phyloP scores from a whole-genome alignment of 1,140 invertebrate genomes.

The Littorina saxatilis region DNA sequence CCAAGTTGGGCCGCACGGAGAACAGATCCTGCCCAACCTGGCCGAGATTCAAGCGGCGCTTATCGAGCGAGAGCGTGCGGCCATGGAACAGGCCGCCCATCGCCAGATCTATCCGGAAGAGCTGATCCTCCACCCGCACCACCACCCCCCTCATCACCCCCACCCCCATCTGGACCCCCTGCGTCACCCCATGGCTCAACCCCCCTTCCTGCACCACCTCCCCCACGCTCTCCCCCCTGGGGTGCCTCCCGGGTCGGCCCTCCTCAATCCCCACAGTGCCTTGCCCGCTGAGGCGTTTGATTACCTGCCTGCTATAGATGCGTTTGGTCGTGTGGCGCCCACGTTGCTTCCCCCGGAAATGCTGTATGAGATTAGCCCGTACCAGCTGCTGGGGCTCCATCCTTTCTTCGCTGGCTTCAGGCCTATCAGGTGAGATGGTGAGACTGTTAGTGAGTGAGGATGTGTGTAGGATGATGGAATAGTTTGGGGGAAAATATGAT shows the following conservation, averaged over 20 bases:
- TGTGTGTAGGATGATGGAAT: too few species aligned
- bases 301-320: slow-evolving; percentile 40
- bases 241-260: slow-evolving; percentile 17
- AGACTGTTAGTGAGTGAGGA: not conserved
- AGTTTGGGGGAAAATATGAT: too few species aligned
- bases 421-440: slow-evolving; percentile 51
- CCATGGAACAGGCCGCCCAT: slow-evolving; percentile 1
- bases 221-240: slow-evolving; percentile 26
- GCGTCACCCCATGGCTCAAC: slow-evolving; percentile 30
- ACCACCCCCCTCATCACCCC: slow-evolving; percentile 19
- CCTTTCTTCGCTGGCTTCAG: slow-evolving; percentile 57
- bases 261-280: slow-evolving; percentile 37
- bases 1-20: slow-evolving; percentile 15
- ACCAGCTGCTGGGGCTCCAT: slow-evolving; percentile 56
- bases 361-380: slow-evolving; percentile 40
- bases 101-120: slow-evolving; percentile 21
- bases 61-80: slow-evolving; percentile 23
- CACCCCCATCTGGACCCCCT: slow-evolving; percentile 16
- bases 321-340: slow-evolving; percentile 36
- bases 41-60: slow-evolving; percentile 27
- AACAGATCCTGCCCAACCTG: slow-evolving; percentile 23
- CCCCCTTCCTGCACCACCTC: slow-evolving; percentile 27
- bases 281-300: slow-evolving; percentile 37
- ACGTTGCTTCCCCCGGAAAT: slow-evolving; percentile 40
- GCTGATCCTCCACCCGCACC: slow-evolving; percentile 27